A percentile compares a stretch with the other conserved stretches of the same genome.
phyloP scores from a whole-genome alignment of 2,797 vertebrate species.

The Neosilurus hyrtlii region DNA sequence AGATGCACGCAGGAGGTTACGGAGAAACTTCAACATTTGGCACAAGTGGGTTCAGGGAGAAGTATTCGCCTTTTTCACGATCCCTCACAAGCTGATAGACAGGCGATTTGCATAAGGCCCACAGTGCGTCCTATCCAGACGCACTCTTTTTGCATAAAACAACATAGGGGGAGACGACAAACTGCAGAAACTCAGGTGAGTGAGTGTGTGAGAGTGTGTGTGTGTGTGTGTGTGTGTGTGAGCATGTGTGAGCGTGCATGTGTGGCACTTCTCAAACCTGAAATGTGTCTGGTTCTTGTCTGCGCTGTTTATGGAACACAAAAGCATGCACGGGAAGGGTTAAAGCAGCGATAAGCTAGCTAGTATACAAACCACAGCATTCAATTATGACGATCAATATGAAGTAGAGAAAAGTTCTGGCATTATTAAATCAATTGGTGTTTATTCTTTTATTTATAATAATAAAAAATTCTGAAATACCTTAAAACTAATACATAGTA shows the following conservation, averaged over 20 bases:
- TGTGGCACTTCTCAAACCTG: conserved; percentile 24
- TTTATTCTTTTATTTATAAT: not conserved
- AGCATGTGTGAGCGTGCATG: not conserved
- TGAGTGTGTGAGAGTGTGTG: conserved; percentile 27
- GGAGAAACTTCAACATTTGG: conserved; percentile 70
- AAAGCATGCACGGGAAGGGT: conserved; percentile 4
- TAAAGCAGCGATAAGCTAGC: conserved; percentile 3
- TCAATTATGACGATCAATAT: not conserved
- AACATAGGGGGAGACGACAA: conserved; percentile 73
- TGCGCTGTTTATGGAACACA: conserved; percentile 31
- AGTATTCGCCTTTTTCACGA: conserved; percentile 68
- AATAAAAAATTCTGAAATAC: not conserved
- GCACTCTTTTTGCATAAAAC: conserved; percentile 81
- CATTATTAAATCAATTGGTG: not conserved
- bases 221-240: conserved; percentile 27
- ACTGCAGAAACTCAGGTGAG: conserved; percentile 58
- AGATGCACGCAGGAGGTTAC: conserved; percentile 56
- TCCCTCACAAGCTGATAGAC: conserved; percentile 60
- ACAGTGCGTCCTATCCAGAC: conserved; percentile 72
- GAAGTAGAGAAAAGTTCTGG: not conserved
- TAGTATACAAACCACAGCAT: not conserved
- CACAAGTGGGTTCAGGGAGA: conserved; percentile 68
- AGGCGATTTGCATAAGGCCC: conserved; percentile 73
- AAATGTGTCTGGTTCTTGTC: conserved; percentile 22
- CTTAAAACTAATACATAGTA: not conserved